These are phyloP conservation scores for Mustela lutreola DNA, from an alignment of 2,113 vertebrate genomes.

Conservation along the genomic window DNA sequence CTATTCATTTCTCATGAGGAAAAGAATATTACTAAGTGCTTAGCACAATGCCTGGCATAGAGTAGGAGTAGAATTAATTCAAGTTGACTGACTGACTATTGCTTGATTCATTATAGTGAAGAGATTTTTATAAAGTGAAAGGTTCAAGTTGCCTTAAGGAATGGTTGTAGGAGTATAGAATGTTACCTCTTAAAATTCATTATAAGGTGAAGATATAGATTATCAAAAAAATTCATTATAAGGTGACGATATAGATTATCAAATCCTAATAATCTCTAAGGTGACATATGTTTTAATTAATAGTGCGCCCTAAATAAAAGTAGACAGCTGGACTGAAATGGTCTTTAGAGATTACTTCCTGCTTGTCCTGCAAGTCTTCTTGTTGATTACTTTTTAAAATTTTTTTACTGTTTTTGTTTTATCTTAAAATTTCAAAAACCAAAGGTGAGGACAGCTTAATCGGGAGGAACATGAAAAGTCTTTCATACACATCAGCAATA, in stretches of 20 bases:
- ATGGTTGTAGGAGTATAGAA: background rate
- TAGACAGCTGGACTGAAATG: background rate
- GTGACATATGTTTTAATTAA: background rate
- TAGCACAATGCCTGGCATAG: background rate
- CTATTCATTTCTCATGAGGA: slow-evolving; percentile 12
- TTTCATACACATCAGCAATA: background rate
- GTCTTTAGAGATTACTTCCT: background rate
- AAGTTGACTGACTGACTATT: background rate
- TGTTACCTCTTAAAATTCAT: background rate
- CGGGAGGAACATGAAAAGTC: slow-evolving; percentile 37
- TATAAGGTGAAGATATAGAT: background rate
- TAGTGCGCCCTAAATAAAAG: background rate
- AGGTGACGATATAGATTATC: background rate
- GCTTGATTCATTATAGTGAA: background rate
- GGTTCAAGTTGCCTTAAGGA: background rate
- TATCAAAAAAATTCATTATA: background rate
- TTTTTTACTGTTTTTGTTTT: slow-evolving; percentile 1
- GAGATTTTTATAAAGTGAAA: slow-evolving; percentile 1
- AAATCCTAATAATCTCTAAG: background rate
- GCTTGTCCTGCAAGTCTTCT: background rate
- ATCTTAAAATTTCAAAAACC: slow-evolving; percentile 24
- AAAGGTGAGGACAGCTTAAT: background rate
- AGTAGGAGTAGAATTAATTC: background rate
- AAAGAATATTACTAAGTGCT: background rate
- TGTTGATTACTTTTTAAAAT: background rate